Percentiles rank a stretch among this genome's conserved stretches.
Evolutionary conservation across 2,797 vertebrate genomes (phyloP).

Genomic region (Tenualosa thibaudeaui): DNA sequence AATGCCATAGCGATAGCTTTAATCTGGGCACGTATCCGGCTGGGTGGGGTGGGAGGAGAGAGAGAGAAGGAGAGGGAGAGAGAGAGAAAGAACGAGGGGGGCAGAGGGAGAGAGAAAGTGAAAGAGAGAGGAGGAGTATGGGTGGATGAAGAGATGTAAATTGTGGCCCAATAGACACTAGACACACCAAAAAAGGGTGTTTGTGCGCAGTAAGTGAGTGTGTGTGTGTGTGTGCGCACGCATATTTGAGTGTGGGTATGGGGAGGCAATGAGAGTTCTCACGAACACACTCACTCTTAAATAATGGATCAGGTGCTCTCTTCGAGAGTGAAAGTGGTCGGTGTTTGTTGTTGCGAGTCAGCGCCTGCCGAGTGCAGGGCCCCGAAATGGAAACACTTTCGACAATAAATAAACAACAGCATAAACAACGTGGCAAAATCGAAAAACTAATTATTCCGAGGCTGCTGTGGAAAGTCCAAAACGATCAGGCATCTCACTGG

Average conservation of each 20-base stretch:
- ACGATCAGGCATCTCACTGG: background rate
- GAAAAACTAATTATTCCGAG: constrained; percentile 8
- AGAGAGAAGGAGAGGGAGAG: background rate
- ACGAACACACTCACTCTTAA: constrained; percentile 41
- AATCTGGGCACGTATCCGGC: constrained; percentile 48
- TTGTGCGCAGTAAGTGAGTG: background rate
- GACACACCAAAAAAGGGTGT: background rate
- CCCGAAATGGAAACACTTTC: constrained; percentile 18
- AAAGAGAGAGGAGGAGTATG: background rate
- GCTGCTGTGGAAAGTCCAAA: constrained; percentile 2
- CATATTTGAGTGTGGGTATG: background rate
- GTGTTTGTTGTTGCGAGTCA: constrained; percentile 23
- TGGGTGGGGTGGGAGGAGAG: constrained; percentile 29
- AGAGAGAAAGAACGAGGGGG: background rate
- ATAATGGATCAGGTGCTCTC: constrained; percentile 53
- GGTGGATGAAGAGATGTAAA: constrained; percentile 18
- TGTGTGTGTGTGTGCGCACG: constrained; percentile 4
- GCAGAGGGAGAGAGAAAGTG: background rate
- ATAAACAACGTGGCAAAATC: constrained; percentile 13
- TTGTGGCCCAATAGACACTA: constrained; percentile 18
- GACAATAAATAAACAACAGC: constrained; percentile 22
- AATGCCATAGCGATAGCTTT: constrained; percentile 54
- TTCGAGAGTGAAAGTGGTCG: constrained; percentile 27
- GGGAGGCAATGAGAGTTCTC: background rate
- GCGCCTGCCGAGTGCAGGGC: background rate